Evolutionary conservation across 2,797 vertebrate genomes (phyloP).

Genomic region (Cygnus olor): DNA sequence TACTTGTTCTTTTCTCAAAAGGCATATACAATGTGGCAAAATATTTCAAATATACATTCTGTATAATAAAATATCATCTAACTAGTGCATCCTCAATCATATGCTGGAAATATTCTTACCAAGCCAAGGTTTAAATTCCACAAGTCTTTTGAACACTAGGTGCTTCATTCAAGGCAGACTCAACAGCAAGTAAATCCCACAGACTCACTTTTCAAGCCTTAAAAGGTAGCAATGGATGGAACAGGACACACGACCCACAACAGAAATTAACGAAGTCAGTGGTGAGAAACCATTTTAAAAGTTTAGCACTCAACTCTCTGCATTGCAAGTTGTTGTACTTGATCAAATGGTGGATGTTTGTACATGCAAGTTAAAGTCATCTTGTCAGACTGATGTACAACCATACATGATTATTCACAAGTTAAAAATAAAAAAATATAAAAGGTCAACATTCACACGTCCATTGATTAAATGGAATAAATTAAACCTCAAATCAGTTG

Average conservation of each 20-base stretch:
- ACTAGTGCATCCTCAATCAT: constrained; percentile 64
- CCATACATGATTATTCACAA: constrained; percentile 49
- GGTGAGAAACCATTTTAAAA: constrained; percentile 18
- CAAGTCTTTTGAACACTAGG: constrained; percentile 35
- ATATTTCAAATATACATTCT: constrained; percentile 68
- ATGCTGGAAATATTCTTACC: constrained; percentile 58
- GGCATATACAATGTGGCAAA: constrained; percentile 67
- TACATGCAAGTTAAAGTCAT: constrained; percentile 9
- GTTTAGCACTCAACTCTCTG: constrained; percentile 9
- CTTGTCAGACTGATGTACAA: constrained; percentile 31
- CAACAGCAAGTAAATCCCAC: constrained; percentile 46
- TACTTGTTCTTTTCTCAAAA: constrained; percentile 64
- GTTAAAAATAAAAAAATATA: constrained; percentile 65
- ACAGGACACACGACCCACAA: not conserved
- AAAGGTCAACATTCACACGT: constrained; percentile 73
- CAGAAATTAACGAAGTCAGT: constrained; percentile 5
- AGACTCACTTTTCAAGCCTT: constrained; percentile 35
- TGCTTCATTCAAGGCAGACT: constrained; percentile 59
- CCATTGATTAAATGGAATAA: constrained; percentile 76
- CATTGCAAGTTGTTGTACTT: not conserved
- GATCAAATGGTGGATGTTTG: not conserved
- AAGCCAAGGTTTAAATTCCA: constrained; percentile 56
- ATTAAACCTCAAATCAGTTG: constrained; percentile 73
- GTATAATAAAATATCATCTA: constrained; percentile 69
- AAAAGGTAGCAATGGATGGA: constrained; percentile 23